Evolutionary conservation across 2,797 vertebrate species (phyloP), one percentile per base, ranked within the genome.

Genomic region (Graptemys geographica): DNA sequence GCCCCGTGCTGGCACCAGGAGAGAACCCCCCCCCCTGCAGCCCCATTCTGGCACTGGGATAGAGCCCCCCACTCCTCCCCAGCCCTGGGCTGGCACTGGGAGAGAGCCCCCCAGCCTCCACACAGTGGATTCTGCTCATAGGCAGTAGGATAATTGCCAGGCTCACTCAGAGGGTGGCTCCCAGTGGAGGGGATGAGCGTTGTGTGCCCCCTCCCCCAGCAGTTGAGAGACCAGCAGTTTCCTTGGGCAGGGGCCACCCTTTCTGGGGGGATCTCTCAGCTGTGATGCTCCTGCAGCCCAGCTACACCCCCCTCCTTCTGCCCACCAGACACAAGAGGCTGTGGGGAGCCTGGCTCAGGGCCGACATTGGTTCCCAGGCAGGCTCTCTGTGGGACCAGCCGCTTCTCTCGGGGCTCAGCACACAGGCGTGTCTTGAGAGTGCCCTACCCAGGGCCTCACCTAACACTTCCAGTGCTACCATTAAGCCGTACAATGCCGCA

Each of bases 141-240:
- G 33, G 62, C 62, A n/a, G 31, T 25, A 33, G 8, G 8, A 37
- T 21, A 69, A 69, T 13, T 37, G 16, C 18, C n/a, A 69, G 31
- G 65, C n/a, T 69, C n/a, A 57, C 12, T 57, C n/a, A 4, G 16
- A 8, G 65, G 18, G 4, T 69, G 65, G 19, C 10, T 41, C n/a
- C 19, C 65, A 37, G 37, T 11, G 65, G 65, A 72, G 37, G 10
- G 15, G 33, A 21, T 11, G 37, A 41, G 21, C 9, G 5, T 37
- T 65, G 31, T 0, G 0, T 19, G 81, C 18, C 9, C 0, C 1
- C 72, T 74, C 41, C 47, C 41, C 16, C 65, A 47, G 83, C 0
- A 0, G 57, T 15, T 15, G 13, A 25, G 79, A 52, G 33, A 53
- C 33, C 33, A 44, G 7, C 11, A 51, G 51, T n/a, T 55, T 52